phyloP scores from a whole-genome alignment of 2,113 vertebrate genomes.

The Melanocharis versteri region DNA sequence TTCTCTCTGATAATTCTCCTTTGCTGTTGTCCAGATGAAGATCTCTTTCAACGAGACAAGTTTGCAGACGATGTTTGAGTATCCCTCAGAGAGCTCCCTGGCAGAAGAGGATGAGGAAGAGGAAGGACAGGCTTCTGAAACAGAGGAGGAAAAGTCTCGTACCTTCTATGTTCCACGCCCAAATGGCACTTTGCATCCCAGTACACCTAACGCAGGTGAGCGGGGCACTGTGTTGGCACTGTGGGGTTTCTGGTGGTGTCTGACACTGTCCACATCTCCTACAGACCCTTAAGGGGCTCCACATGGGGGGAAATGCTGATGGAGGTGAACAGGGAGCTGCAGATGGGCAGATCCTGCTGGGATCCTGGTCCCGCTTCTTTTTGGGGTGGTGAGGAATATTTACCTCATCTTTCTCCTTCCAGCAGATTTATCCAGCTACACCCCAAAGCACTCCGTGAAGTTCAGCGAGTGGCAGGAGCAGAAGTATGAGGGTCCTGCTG shows the following conservation, averaged over 20 bases:
- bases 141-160: slow-evolving; percentile 66
- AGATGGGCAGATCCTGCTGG: neutral
- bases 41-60: slow-evolving; percentile 94
- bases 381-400: neutral
- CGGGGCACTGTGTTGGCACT: neutral
- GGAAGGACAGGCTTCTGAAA: slow-evolving; percentile 39
- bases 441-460: slow-evolving; percentile 87
- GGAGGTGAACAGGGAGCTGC: neutral
- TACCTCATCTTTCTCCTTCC: neutral
- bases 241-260: neutral
- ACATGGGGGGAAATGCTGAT: neutral
- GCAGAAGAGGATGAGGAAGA: slow-evolving; percentile 80
- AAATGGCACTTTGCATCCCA: slow-evolving; percentile 61
- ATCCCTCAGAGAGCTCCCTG: slow-evolving; percentile 87
- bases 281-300: neutral
- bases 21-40: slow-evolving; percentile 80
- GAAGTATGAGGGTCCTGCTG: slow-evolving; percentile 69
- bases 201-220: slow-evolving; percentile 79
- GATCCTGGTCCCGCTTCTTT: neutral
- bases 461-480: slow-evolving; percentile 89
- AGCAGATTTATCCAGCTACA: slow-evolving; percentile 89
- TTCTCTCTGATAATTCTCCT: neutral
- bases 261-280: rapidly evolving
- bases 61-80: slow-evolving; percentile 91
- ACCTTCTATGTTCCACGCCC: slow-evolving; percentile 77